A percentile compares a stretch with the other conserved stretches of the same genome.
Conservation (phyloP, 1,140 invertebrate genomes). For the Zaprionus nigranus region DNA sequence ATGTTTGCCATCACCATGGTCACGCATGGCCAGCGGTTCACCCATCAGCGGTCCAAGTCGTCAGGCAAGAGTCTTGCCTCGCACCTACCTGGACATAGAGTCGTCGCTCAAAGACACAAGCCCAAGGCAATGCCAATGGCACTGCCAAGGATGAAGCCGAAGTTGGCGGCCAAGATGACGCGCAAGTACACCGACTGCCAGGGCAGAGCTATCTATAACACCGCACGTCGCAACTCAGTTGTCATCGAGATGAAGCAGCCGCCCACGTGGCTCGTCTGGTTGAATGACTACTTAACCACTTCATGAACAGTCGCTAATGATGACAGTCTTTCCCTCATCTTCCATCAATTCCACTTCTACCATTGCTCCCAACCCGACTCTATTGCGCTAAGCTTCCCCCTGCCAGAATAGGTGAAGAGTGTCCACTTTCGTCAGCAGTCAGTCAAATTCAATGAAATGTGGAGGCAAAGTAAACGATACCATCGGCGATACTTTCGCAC, state of each 20-base stretch:
- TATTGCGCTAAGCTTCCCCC: background rate
- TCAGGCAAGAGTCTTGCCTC: background rate
- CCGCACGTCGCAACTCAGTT: slow-evolving; percentile 57
- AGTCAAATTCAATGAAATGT: background rate
- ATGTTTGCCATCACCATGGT: slow-evolving; percentile 52
- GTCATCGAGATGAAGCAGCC: slow-evolving; percentile 78
- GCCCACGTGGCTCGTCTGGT: slow-evolving; percentile 59
- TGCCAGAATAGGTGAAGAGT: background rate
- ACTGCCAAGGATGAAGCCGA: background rate
- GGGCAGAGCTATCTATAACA: slow-evolving; percentile 64
- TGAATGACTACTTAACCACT: slow-evolving; percentile 19
- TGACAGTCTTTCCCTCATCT: background rate
- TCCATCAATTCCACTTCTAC: background rate
- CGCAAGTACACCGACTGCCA: slow-evolving; percentile 55
- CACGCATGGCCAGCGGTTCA: slow-evolving; percentile 12
- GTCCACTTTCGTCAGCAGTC: background rate
- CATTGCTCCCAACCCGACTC: background rate
- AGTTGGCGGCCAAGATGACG: background rate
- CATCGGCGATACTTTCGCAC: background rate
- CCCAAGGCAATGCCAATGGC: background rate
- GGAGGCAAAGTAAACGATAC: background rate
- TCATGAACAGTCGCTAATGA: background rate
- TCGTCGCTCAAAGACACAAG: background rate
- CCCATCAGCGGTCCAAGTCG: background rate
- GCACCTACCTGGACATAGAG: background rate